Base-by-base conservation (phyloP, 1,140 invertebrate genomes). In the Atta cephalotes region DNA sequence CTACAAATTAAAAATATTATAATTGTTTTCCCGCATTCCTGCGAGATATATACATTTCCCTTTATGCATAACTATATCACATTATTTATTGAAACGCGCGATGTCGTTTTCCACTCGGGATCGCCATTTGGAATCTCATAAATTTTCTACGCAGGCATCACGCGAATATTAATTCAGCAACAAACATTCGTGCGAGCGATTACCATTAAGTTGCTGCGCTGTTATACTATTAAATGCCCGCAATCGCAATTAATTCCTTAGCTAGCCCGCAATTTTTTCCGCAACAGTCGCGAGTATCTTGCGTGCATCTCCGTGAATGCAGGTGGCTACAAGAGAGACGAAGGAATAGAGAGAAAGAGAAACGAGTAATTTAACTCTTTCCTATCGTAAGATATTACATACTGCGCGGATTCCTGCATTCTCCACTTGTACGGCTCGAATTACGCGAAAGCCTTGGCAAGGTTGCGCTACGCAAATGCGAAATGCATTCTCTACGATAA, bases 381-480 rank as follows among this genome's bases (percentile, higher is more conserved):
- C 78, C 70, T 62, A 84, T 56, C n/a, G 80, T 63, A 62, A 84
- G 70, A 39, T 28, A 51, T 76, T 35, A 35, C 53, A 74, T 21
- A 76, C 25, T 60, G 39, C 80, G 35, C 56, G 56, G 56, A 74
- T 76, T 74, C 80, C 56, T 3, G 53, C 70, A 76, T 84, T 82
- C 68, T n/a, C 18, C 14, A 62, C 45, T 56, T 53, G 77, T 66
- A 80, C 72, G 72, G 25, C n/a, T 76, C 39, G 56, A 62, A 74
- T 84, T 76, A 76, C 80, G 56, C 80, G 56, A 49, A 21, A 84
- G 70, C 80, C 70, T 84, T 84, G 80, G 66, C 80, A 84, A 84
- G 80, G 80, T 45, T 74, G 70, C 70, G 18, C 25, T 18, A 4
- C 18, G 31, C n/a, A 14, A 53, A 35, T 31, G 68, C 35, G 39